Evolutionary conservation across 2,888 invertebrate species (phyloP).

Genomic region (Tenthredo notha): DNA sequence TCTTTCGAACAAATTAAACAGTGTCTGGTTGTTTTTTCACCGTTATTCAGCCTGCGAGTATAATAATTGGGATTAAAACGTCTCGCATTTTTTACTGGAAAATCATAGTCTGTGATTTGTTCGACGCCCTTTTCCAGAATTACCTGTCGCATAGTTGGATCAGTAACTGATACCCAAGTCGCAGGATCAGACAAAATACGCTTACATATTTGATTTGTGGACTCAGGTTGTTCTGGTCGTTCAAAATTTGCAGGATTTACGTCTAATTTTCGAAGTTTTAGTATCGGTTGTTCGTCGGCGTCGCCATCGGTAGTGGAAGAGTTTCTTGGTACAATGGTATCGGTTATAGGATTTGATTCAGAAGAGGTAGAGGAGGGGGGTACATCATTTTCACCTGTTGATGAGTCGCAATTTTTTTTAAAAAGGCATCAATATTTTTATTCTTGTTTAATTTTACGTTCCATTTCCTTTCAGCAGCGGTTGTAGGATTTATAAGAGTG

Average conservation of each 20-base stretch:
- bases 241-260: constrained; percentile 17
- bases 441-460: constrained; percentile 23
- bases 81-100: background rate
- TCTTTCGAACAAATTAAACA: constrained; percentile 57
- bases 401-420: background rate
- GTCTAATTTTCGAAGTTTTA: constrained; percentile 12
- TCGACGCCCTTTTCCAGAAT: constrained; percentile 1
- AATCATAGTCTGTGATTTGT: constrained; percentile 40
- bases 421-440: constrained; percentile 12
- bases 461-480: background rate
- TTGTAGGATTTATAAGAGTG: constrained; percentile 14
- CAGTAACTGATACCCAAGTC: constrained; percentile 51
- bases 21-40: constrained; percentile 54
- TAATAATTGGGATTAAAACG: constrained; percentile 51
- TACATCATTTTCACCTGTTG: constrained; percentile 30
- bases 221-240: constrained; percentile 12
- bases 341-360: constrained; percentile 28
- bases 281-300: constrained; percentile 29
- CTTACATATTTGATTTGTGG: constrained; percentile 25
- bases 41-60: constrained; percentile 56
- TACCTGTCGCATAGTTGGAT: constrained; percentile 52
- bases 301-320: constrained; percentile 28
- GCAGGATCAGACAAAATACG: constrained; percentile 25
- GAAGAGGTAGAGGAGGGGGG: constrained; percentile 23
- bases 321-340: constrained; percentile 13